Conservation (phyloP, 2,888 invertebrate species). For the Athalia rosae region DNA sequence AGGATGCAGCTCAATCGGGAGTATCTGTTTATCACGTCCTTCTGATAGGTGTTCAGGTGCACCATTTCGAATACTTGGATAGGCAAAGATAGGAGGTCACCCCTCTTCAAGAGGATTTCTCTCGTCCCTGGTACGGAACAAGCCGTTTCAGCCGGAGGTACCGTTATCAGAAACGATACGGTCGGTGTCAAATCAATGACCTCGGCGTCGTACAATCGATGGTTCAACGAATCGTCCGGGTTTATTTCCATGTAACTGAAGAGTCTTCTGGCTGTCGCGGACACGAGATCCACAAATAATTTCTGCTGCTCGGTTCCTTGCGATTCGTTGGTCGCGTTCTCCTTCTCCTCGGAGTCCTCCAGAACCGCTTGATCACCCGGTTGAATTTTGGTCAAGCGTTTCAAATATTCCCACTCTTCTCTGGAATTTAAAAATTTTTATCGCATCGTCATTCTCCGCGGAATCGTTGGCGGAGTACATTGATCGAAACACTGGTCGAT, state of each 20-base stretch:
- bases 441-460: no score
- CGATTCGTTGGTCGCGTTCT: conserved; percentile 65
- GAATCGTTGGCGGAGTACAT: background rate
- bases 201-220: conserved; percentile 94
- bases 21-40: conserved; percentile 92
- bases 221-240: conserved; percentile 81
- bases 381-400: conserved; percentile 72
- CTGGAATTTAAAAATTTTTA: conserved; percentile 75
- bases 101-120: conserved; percentile 88
- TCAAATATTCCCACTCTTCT: conserved; percentile 96
- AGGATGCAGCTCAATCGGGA: conserved; percentile 94
- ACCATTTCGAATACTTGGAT: conserved; percentile 97
- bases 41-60: conserved; percentile 95
- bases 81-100: conserved; percentile 91
- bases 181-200: conserved; percentile 94
- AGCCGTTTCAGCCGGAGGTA: conserved; percentile 94
- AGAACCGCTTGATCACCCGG: conserved; percentile 72
- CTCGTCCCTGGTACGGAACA: conserved; percentile 93
- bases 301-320: conserved; percentile 84
- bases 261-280: conserved; percentile 83
- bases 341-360: conserved; percentile 65
- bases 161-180: conserved; percentile 93
- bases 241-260: conserved; percentile 89
- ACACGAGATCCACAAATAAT: conserved; percentile 86
- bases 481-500: background rate